These are phyloP conservation scores for Napeogenes sylphis DNA, from an alignment of 2,888 invertebrate genomes.

Conservation along the genomic window DNA sequence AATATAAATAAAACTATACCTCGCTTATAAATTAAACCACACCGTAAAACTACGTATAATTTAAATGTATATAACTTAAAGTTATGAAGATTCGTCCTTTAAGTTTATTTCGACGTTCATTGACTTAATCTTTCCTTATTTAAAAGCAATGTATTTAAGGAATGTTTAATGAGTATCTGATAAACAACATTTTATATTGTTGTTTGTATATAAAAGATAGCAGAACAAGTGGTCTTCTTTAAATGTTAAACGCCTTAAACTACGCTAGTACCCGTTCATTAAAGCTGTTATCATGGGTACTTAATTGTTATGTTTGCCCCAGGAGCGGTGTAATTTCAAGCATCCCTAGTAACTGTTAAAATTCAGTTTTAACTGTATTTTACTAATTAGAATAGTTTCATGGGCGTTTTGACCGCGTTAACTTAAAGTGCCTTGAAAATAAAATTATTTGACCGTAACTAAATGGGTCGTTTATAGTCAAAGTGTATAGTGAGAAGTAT, in stretches of 20 bases:
- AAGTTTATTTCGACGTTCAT: conserved; percentile 25
- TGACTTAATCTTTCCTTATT: conserved; percentile 3
- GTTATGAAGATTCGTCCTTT: conserved; percentile 32
- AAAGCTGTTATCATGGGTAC: conserved; percentile 1
- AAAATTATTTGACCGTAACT: background rate
- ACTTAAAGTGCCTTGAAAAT: background rate
- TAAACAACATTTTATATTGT: background rate
- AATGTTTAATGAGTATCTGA: too few relatives aligned
- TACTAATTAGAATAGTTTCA: conserved; percentile 6
- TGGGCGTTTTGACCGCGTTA: background rate
- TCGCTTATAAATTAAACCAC: conserved; percentile 22
- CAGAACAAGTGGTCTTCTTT: too few relatives aligned
- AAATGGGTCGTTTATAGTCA: too few relatives aligned
- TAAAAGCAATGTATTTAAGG: too few relatives aligned
- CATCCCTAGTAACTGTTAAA: conserved; percentile 21
- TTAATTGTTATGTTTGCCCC: conserved; percentile 4
- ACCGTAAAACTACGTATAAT: conserved; percentile 30
- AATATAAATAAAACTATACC: background rate
- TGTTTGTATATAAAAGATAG: conserved; percentile 4
- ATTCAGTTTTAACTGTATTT: conserved; percentile 24
- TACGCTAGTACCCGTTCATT: background rate
- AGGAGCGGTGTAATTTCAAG: conserved; percentile 2
- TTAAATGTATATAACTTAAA: conserved; percentile 37
- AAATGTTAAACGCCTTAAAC: background rate
- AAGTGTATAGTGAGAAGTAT: too few relatives aligned